phyloP scores from a whole-genome alignment of 2,113 vertebrate species.

The Takifugu bimaculatus region DNA sequence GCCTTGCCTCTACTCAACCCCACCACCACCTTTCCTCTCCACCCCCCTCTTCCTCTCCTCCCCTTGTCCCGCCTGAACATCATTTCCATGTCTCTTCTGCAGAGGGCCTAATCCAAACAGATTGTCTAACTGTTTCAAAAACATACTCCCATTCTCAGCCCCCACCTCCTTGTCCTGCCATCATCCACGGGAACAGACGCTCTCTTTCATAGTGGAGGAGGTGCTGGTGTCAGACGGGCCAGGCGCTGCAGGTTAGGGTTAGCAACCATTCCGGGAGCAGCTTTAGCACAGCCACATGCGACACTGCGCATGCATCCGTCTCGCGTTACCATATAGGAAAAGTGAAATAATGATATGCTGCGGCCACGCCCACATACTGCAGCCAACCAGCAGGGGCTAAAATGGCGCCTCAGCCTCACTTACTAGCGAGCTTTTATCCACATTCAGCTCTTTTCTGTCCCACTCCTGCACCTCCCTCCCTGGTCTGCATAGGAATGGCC shows the following conservation, averaged over 20 bases:
- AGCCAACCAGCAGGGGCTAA: no score
- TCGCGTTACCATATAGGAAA: background rate
- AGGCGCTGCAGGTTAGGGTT: conserved; percentile 63
- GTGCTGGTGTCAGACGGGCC: conserved; percentile 60
- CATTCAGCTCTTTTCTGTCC: conserved; percentile 6
- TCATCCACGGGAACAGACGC: conserved; percentile 47
- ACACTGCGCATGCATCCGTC: conserved; percentile 51
- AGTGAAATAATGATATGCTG: no score
- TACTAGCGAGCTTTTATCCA: no score
- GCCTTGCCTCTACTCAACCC: conserved; percentile 35
- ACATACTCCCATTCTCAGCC: conserved; percentile 57
- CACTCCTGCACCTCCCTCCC: conserved; percentile 18
- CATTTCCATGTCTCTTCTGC: conserved; percentile 65
- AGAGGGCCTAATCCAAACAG: conserved; percentile 68
- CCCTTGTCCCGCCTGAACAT: conserved; percentile 53
- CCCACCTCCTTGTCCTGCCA: conserved; percentile 46
- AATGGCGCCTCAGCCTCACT: no score
- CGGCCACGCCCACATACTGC: no score
- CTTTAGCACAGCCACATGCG: conserved; percentile 67
- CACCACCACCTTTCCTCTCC: conserved; percentile 56
- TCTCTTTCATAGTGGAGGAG: conserved; percentile 68
- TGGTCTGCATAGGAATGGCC: conserved; percentile 51
- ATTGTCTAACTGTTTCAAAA: conserved; percentile 74
- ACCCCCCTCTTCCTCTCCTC: conserved; percentile 59
- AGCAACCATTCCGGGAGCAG: conserved; percentile 50